phyloP scores from a whole-genome alignment of 1,140 invertebrate species.

The Zelostemma sp. region DNA sequence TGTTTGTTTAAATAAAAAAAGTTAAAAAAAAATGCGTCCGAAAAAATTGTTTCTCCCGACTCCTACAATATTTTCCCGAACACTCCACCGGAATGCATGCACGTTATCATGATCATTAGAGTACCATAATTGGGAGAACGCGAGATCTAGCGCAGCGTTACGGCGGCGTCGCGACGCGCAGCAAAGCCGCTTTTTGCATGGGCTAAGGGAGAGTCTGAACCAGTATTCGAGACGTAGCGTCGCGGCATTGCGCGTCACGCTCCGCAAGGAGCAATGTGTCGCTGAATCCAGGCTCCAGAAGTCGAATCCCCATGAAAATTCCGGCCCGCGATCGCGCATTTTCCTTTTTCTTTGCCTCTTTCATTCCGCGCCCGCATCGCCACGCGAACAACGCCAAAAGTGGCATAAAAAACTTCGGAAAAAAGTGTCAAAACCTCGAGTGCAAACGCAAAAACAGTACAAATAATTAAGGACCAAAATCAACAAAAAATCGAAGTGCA shows the following conservation, averaged over 20 bases:
- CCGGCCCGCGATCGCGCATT: not conserved
- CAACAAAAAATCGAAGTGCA: no score
- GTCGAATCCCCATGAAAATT: not conserved
- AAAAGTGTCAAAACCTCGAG: no score
- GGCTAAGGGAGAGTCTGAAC: conserved; percentile 39
- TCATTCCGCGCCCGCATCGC: no score
- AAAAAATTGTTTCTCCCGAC: no score
- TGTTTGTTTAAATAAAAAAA: no score
- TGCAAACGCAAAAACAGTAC: not conserved
- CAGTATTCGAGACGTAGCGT: conserved; percentile 39
- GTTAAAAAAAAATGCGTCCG: no score
- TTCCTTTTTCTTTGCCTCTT: not conserved
- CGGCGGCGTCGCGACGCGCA: conserved; percentile 42
- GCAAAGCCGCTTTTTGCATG: conserved; percentile 46
- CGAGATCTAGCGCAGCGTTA: conserved; percentile 24
- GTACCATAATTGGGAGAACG: conserved; percentile 32
- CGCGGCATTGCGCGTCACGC: conserved; percentile 44
- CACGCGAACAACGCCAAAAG: no score
- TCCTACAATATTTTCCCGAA: no score
- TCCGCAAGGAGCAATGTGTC: conserved; percentile 1
- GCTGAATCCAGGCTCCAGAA: no score
- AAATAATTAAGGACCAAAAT: not conserved
- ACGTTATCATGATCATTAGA: conserved; percentile 37
- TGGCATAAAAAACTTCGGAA: no score
- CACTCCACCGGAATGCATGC: no score